Evolutionary conservation across 2,888 invertebrate species (phyloP).

Genomic region (Acanthosepion esculentum): DNA sequence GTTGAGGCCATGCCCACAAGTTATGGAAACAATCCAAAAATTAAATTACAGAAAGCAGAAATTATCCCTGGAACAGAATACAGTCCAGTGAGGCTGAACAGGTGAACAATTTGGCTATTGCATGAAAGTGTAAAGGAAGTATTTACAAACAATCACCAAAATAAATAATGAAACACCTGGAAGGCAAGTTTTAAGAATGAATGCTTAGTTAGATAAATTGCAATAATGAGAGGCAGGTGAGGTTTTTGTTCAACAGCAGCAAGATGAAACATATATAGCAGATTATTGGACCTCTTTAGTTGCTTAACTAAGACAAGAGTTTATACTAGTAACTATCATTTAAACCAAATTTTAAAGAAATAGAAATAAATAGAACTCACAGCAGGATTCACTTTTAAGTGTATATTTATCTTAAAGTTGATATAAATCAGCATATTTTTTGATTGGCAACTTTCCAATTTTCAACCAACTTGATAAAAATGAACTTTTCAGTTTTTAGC

Average conservation of each 20-base stretch:
- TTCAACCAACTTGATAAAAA: too few relatives aligned
- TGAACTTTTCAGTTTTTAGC: too few relatives aligned
- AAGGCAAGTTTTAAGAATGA: slow-evolving; percentile 11
- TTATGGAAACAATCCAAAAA: slow-evolving; percentile 20
- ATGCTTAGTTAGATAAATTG: not conserved
- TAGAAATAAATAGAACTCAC: not conserved
- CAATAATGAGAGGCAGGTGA: not conserved
- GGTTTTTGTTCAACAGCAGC: not conserved
- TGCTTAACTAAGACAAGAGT: not conserved
- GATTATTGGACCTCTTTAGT: not conserved
- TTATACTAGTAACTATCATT: not conserved
- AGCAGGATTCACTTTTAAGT: not conserved
- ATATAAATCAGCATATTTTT: not conserved
- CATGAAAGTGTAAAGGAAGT: not conserved
- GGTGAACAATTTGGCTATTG: slow-evolving; percentile 33
- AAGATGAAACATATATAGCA: not conserved
- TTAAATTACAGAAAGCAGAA: not conserved
- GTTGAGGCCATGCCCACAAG: not conserved
- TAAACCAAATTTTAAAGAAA: not conserved
- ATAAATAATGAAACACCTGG: not conserved
- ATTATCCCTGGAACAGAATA: not conserved
- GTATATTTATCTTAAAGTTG: not conserved
- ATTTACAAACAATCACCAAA: not conserved
- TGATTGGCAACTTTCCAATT: not conserved
- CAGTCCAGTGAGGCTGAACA: not conserved